Percentiles rank a stretch among this genome's conserved stretches.
Evolutionary conservation across 1,140 invertebrate genomes (phyloP).

Genomic region (Adoxophyes honmai): DNA sequence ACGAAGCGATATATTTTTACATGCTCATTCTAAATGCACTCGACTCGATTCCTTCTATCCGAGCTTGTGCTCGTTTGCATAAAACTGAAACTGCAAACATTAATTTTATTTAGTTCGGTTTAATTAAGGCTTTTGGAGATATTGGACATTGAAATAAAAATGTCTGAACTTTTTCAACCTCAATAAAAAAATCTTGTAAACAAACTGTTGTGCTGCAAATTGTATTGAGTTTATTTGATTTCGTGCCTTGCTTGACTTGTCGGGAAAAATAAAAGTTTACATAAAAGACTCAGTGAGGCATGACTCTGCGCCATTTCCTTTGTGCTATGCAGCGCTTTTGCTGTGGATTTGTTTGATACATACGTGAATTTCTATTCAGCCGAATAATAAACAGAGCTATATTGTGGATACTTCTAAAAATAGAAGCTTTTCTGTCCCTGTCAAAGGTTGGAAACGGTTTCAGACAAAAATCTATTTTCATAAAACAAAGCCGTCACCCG

Average conservation of each 20-base stretch:
- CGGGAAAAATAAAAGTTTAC: not conserved
- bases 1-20: too few species aligned
- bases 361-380: not conserved
- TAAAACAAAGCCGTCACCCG: not conserved
- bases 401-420: not conserved
- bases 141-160: too few species aligned
- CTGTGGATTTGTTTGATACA: constrained; percentile 5
- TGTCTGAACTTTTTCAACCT: too few species aligned
- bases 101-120: too few species aligned
- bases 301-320: constrained; percentile 12
- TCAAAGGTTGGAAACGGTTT: not conserved
- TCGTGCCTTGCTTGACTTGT: not conserved
- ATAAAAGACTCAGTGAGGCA: constrained; percentile 5
- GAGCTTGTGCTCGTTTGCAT: too few species aligned
- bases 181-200: not conserved
- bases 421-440: not conserved
- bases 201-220: constrained; percentile 4
- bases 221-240: not conserved
- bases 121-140: too few species aligned
- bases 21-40: too few species aligned
- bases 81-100: too few species aligned
- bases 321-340: not conserved
- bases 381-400: too few species aligned
- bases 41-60: too few species aligned
- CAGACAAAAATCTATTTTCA: not conserved